phyloP scores from a whole-genome alignment of 2,888 invertebrate species.

The Sinopyrophorus schimmeli region DNA sequence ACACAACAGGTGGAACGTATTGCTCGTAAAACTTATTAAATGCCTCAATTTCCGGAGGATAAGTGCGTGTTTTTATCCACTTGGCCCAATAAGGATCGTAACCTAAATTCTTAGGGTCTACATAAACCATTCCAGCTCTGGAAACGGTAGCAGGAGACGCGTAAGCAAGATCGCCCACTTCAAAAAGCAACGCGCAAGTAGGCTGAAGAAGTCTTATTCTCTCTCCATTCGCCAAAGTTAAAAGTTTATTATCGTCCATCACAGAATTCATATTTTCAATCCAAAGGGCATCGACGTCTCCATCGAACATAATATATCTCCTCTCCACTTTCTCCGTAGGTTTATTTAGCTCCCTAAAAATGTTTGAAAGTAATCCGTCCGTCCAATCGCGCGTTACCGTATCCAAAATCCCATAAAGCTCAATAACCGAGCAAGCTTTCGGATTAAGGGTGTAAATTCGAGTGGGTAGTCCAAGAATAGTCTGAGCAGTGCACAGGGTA shows the following conservation, averaged over 20 bases:
- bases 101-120: constrained; percentile 89
- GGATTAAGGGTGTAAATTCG: constrained; percentile 83
- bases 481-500: constrained; percentile 78
- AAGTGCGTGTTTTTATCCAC: constrained; percentile 68
- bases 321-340: constrained; percentile 73
- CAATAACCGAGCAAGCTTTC: constrained; percentile 86
- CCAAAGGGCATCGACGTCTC: constrained; percentile 93
- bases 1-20: constrained; percentile 72
- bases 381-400: constrained; percentile 89
- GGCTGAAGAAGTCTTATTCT: constrained; percentile 80
- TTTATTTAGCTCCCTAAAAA: constrained; percentile 89
- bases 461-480: constrained; percentile 73
- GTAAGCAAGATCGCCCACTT: constrained; percentile 86
- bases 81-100: constrained; percentile 85
- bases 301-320: constrained; percentile 87
- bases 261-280: constrained; percentile 98
- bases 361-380: constrained; percentile 87
- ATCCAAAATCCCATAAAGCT: constrained; percentile 86
- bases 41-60: constrained; percentile 52
- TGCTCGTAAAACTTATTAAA: constrained; percentile 68
- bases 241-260: constrained; percentile 91
- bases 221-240: constrained; percentile 90
- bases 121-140: constrained; percentile 91
- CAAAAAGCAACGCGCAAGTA: constrained; percentile 83
- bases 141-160: constrained; percentile 94